Evolutionary conservation across 2,888 invertebrate species (phyloP).

Genomic region (Bombylius major): DNA sequence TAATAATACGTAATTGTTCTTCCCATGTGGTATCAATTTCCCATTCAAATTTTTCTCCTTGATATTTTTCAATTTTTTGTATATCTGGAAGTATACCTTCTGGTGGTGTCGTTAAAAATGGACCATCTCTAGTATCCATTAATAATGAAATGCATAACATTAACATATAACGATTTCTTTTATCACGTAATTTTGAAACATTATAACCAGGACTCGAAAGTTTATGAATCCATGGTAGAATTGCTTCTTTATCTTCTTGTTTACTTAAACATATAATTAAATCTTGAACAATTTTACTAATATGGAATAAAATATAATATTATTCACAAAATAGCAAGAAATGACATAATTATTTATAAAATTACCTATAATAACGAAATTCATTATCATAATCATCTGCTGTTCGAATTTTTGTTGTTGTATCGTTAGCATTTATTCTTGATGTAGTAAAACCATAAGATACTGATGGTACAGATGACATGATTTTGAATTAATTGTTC

Average conservation of each 20-base stretch:
- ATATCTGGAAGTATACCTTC: neutral
- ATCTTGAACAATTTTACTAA: conserved; percentile 12
- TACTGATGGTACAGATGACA: neutral
- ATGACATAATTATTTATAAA: neutral
- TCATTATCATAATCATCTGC: conserved; percentile 9
- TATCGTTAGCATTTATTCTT: neutral
- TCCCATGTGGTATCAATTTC: conserved; percentile 11
- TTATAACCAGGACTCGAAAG: conserved; percentile 14
- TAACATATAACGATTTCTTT: conserved; percentile 16
- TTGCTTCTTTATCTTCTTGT: conserved; percentile 5
- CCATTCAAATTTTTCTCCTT: neutral
- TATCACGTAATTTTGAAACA: conserved; percentile 11
- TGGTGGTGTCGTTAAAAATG: conserved; percentile 12
- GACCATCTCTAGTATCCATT: conserved; percentile 10
- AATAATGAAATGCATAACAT: conserved; percentile 15
- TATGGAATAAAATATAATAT: neutral
- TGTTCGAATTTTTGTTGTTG: conserved; percentile 2
- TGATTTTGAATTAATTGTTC: too few species aligned
- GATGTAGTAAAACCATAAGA: neutral
- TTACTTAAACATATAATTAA: conserved; percentile 8
- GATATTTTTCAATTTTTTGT: neutral
- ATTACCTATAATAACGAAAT: conserved; percentile 12
- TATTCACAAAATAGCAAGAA: neutral
- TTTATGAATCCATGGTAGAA: conserved; percentile 14
- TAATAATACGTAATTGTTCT: conserved; percentile 4